Evolutionary conservation across 2,888 invertebrate species (phyloP), one percentile per base, ranked within the genome.

Genomic region (Lasioglossum vierecki): DNA sequence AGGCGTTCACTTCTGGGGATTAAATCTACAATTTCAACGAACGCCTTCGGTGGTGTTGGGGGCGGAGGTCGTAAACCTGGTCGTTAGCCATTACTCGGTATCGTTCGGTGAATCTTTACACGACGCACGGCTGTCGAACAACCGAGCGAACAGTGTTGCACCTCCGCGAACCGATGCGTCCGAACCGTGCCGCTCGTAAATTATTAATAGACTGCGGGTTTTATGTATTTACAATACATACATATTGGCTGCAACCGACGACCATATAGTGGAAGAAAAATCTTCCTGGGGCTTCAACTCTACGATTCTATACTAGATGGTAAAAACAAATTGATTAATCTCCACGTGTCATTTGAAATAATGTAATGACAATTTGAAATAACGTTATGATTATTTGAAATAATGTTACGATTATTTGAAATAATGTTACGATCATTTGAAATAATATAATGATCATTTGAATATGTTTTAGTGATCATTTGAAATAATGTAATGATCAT

Each of bases 141-240:
- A 71, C 39, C 49, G n/a, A 30, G 13, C 78, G 18, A 13, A 44
- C 41, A 63, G n/a, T 41, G 46, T 44, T 26, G 57, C 13, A 53
- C 77, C 77, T 73, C 63, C 70, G 35, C 35, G 83, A 11, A 75
- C 49, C 72, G 72, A 49, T 35, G 49, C 72, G 30, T 44, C 3
- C 79, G 35, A 8, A 57, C 71, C 39, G 66, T 44, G 80, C 35
- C 80, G 41, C 63, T 66, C 70, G 82, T 75, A 82, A 87, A 88
- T 87, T 88, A 89, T 89, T 89, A 89, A 89, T 86, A 89, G 63
- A 66, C 63, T 66, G 63, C 35, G 63, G 63, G 0, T 66, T 66
- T 66, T 66, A 66, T 66, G 35, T 35, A 30, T 63, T 63, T 30
- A 63, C 60, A 60, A 60, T 60, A 60, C 18, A 22, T 49, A 49